phyloP scores from a whole-genome alignment of 2,797 vertebrate genomes.

The Hydrophis major region DNA sequence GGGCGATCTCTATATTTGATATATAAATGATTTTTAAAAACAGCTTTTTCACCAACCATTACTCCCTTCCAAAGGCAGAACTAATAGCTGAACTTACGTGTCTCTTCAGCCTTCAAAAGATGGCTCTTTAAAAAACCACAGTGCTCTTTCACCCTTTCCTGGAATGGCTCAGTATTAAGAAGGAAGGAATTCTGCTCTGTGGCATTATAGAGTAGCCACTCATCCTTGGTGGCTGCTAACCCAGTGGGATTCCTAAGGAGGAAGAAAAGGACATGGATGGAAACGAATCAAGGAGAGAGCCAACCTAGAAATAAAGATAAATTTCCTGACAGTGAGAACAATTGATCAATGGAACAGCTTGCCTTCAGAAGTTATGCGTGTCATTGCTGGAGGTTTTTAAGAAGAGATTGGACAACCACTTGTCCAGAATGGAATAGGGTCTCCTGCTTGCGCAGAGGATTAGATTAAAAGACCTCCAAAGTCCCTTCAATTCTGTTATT shows the following conservation, averaged over 20 bases:
- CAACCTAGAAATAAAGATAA: neutral
- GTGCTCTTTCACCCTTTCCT: neutral
- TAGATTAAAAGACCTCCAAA: too few species aligned
- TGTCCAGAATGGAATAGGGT: neutral
- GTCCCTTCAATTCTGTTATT: too few species aligned
- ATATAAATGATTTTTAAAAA: neutral
- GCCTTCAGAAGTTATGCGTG: neutral
- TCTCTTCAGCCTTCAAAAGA: neutral
- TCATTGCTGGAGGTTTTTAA: neutral
- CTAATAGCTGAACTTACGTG: neutral
- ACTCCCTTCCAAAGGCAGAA: neutral
- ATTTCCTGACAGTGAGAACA: neutral
- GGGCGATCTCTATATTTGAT: neutral
- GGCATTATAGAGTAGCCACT: constrained; percentile 10
- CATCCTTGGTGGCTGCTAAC: neutral
- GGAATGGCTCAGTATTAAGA: neutral
- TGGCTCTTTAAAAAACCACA: neutral
- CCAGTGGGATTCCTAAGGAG: neutral
- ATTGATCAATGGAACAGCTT: neutral
- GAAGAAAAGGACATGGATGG: neutral
- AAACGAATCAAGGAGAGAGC: neutral
- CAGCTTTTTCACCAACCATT: neutral
- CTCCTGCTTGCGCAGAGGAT: too few species aligned
- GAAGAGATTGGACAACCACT: neutral
- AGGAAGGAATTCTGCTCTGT: constrained; percentile 4